Percentiles rank a stretch among this genome's conserved stretches.
phyloP scores from a whole-genome alignment of 2,113 vertebrate genomes.

The Willisornis vidua region DNA sequence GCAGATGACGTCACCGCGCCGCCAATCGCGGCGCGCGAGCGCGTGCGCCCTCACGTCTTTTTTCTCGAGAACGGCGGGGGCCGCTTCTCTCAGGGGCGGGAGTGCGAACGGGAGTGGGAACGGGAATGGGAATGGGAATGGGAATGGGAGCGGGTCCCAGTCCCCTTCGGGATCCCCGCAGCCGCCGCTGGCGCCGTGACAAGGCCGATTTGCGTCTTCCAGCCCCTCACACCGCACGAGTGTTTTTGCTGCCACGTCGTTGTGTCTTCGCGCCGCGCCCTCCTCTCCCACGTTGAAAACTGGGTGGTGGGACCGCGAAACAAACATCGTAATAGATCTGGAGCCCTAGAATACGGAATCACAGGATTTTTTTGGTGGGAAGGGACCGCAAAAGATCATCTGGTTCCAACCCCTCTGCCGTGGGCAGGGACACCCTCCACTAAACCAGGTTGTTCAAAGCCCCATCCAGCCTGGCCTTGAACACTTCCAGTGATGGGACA shows the following conservation, averaged over 20 bases:
- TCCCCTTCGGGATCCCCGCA: fast-evolving
- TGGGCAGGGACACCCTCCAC: background rate
- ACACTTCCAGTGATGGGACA: background rate
- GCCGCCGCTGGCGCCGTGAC: too few relatives aligned
- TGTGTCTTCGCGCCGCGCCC: fast-evolving
- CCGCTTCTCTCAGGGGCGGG: too few relatives aligned
- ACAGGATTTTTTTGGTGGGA: background rate
- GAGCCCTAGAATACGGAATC: fast-evolving
- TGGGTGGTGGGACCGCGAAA: fast-evolving
- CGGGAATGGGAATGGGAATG: too few relatives aligned
- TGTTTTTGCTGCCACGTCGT: fast-evolving
- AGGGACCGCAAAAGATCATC: background rate
- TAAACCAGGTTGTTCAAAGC: background rate
- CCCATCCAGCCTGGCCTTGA: background rate
- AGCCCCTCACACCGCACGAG: fast-evolving
- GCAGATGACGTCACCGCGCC: fast-evolving
- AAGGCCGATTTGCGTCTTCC: fast-evolving
- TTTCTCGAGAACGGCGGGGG: fast-evolving
- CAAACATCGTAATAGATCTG: fast-evolving
- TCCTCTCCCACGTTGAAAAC: fast-evolving
- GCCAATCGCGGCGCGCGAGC: background rate
- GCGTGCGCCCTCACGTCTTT: background rate
- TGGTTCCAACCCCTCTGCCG: fast-evolving
- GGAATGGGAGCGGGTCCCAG: too few relatives aligned
- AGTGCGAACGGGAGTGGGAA: too few relatives aligned